These are phyloP conservation scores for Pampusana beccarii DNA, from an alignment of 2,113 vertebrate genomes.

Conservation along the genomic window DNA sequence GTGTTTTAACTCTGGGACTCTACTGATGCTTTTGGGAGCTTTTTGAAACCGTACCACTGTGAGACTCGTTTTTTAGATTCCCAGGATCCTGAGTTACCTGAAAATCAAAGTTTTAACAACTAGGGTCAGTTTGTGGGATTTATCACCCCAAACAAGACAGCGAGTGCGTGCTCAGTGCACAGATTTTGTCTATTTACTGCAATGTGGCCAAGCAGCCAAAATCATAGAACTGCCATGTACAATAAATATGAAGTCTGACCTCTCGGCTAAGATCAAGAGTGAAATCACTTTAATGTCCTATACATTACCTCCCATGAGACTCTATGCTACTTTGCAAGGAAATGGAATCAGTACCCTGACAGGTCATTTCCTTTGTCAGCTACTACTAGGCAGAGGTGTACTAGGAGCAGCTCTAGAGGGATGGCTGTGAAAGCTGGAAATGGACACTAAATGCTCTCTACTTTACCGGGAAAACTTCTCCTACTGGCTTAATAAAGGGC, in stretches of 20 bases:
- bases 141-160: background rate
- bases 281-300: constrained; percentile 36
- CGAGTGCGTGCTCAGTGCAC: rapidly evolving
- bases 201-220: background rate
- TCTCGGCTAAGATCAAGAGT: constrained; percentile 9
- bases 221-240: background rate
- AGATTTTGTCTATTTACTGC: background rate
- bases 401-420: background rate
- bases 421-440: background rate
- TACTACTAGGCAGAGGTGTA: background rate
- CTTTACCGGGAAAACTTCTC: background rate
- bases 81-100: background rate
- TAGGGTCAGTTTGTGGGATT: constrained; percentile 21
- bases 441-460: background rate
- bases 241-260: constrained; percentile 13
- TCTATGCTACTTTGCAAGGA: background rate
- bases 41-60: constrained; percentile 16
- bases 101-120: constrained; percentile 32
- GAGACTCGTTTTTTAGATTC: background rate
- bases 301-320: background rate
- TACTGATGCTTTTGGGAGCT: background rate
- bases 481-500: background rate
- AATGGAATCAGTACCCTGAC: background rate
- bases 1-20: background rate
- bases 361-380: background rate